Percentiles rank a stretch among this genome's conserved stretches.
phyloP scores from a whole-genome alignment of 2,888 invertebrate species.

The Heliconius ismenius region DNA sequence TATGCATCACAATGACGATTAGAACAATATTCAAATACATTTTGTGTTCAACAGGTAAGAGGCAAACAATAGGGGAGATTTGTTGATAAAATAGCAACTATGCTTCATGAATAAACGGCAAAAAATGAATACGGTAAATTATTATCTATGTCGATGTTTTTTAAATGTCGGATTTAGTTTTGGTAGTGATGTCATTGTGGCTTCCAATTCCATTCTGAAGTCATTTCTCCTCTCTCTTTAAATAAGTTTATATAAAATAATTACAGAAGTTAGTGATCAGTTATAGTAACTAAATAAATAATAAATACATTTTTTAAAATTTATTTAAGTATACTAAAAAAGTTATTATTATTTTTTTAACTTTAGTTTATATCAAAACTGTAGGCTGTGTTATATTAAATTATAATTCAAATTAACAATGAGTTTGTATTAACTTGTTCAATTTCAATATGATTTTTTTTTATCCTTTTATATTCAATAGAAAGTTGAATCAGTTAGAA shows the following conservation, averaged over 20 bases:
- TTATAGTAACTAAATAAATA: neutral
- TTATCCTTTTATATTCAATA: neutral
- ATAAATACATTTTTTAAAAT: too few species aligned
- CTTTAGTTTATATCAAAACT: too few species aligned
- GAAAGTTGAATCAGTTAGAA: neutral
- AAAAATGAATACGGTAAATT: constrained; percentile 9
- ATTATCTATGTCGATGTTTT: neutral
- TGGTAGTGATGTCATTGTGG: neutral
- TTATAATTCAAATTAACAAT: neutral
- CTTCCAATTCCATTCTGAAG: neutral
- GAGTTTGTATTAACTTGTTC: neutral
- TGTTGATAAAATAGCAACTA: constrained; percentile 28
- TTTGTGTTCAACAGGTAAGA: constrained; percentile 12
- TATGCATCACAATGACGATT: constrained; percentile 21
- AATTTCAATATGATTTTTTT: neutral
- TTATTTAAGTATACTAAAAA: too few species aligned
- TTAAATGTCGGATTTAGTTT: neutral
- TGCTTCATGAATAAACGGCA: constrained; percentile 13
- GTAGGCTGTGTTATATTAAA: neutral
- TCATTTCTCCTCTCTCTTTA: too few species aligned
- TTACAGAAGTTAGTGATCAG: neutral
- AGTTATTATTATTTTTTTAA: too few species aligned
- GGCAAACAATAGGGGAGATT: constrained; percentile 29
- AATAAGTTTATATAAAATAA: neutral
- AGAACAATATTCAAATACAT: constrained; percentile 32